These are phyloP conservation scores for Leucoraja ocellata DNA, from an alignment of 2,797 vertebrate genomes.

Conservation along the genomic window DNA sequence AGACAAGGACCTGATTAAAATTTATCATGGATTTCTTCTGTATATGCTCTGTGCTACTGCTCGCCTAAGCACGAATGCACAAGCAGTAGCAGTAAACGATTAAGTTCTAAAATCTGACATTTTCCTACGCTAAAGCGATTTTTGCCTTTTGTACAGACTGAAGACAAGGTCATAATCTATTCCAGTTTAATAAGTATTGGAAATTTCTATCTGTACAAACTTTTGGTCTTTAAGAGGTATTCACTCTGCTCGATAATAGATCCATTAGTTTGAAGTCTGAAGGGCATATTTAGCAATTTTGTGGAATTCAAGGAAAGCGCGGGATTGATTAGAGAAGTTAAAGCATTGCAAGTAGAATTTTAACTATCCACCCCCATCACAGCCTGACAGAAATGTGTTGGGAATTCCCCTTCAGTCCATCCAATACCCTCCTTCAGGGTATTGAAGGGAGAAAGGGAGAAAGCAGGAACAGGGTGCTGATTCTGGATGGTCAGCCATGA, in stretches of 20 bases:
- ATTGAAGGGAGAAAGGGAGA: too few relatives aligned
- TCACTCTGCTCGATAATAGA: too few relatives aligned
- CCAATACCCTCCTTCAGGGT: too few relatives aligned
- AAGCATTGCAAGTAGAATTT: background rate
- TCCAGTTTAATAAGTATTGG: too few relatives aligned
- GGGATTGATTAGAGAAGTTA: background rate
- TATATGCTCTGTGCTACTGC: background rate
- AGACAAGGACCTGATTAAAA: background rate
- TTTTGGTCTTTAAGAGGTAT: background rate
- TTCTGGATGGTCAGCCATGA: too few relatives aligned
- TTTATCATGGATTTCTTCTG: background rate
- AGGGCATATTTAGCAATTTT: background rate
- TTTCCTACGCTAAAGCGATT: background rate
- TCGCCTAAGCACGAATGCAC: background rate
- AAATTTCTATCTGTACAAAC: too few relatives aligned
- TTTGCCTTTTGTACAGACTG: background rate
- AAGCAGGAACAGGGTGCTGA: too few relatives aligned
- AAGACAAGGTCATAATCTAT: background rate
- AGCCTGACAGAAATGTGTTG: background rate
- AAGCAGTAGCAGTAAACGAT: background rate
- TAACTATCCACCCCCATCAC: background rate
- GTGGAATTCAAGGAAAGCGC: background rate
- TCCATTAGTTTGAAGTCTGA: background rate
- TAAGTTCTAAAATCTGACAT: background rate
- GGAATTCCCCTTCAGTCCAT: too few relatives aligned